phyloP scores from a whole-genome alignment of 2,797 vertebrate genomes.

The Chrosomus eos region DNA sequence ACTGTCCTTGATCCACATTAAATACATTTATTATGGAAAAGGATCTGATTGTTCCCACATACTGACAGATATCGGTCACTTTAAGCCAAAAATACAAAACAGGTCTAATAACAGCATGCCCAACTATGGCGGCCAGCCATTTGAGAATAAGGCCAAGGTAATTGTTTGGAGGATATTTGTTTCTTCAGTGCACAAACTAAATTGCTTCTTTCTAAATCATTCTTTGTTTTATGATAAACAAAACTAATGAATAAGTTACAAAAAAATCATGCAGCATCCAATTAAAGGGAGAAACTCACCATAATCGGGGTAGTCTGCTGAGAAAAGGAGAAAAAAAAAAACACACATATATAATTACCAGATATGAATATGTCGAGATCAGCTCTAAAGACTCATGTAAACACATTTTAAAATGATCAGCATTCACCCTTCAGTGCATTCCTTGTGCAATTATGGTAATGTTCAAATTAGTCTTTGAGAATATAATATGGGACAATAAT shows the following conservation, averaged over 20 bases:
- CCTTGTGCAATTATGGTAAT: slow-evolving; percentile 11
- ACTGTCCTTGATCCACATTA: not conserved
- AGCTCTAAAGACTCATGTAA: not conserved
- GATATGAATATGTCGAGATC: slow-evolving; percentile 16
- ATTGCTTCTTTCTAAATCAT: slow-evolving; percentile 17
- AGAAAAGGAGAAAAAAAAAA: slow-evolving; percentile 33
- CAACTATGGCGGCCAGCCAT: not conserved
- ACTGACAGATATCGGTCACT: slow-evolving; percentile 35
- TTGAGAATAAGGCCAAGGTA: slow-evolving; percentile 19
- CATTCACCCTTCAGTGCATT: slow-evolving; percentile 4
- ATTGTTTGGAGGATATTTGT: slow-evolving; percentile 13
- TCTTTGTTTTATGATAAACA: slow-evolving; percentile 27
- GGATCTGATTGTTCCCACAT: not conserved
- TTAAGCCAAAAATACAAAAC: slow-evolving; percentile 31
- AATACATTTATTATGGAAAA: not conserved
- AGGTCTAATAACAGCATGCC: slow-evolving; percentile 19
- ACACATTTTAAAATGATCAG: slow-evolving; percentile 19
- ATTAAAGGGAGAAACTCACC: slow-evolving; percentile 51
- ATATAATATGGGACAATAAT: not conserved
- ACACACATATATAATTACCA: slow-evolving; percentile 35
- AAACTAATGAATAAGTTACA: slow-evolving; percentile 10
- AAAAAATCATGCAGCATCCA: slow-evolving; percentile 34
- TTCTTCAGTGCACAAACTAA: not conserved
- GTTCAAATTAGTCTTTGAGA: not conserved
- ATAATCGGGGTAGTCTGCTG: slow-evolving; percentile 53